Base-by-base conservation (phyloP, 2,113 vertebrate genomes). In the Falcunculus frontatus region DNA sequence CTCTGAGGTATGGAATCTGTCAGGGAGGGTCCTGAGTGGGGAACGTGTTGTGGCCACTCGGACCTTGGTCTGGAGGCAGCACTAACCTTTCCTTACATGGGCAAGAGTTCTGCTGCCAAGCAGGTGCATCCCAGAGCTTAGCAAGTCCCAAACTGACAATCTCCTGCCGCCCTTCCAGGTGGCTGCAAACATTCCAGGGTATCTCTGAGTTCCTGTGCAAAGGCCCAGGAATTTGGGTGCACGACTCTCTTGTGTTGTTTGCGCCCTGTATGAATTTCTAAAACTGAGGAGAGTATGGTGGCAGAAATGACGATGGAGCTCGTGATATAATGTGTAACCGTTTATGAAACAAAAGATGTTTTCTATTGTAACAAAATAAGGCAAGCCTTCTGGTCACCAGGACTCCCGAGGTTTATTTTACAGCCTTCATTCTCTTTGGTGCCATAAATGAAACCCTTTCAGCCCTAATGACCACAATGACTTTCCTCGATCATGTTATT, bases 381-480 rank as follows among this genome's bases (percentile, higher is more conserved):
- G 44, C 42, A 89, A 84, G 60, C 59, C 53, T 83, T 65, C 62
- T 94, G 92, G 87, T 97, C 90, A 92, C 27, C n/a, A 35, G 88
- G 67, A 55, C 62, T 96, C 81, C 91, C 8, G 39, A 96, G 95
- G 67, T 93, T 97, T 97, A 76, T 95, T 97, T 97, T 97, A 98
- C 84, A 97, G 94, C 97, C 78, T 98, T 98, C 96, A 52, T 91
- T 97, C 95, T 98, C 97, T 97, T 97, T 30, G 53, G 93, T 96
- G 80, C 98, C 97, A 97, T 98, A 98, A 98, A 98, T 97, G 98
- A 98, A 98, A 98, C 93, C 97, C 97, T 98, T 97, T 98, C 98
- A 98, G 98, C 97, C 98, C 98, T 98, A 98, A 98, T 98, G 98
- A 98, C 98, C 98, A 98, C 97, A 97, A 82, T 97, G 98, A 98